Percentiles rank a stretch among this genome's conserved stretches.
Conservation (phyloP, 1,140 invertebrate genomes). For the Papilio polytes region DNA sequence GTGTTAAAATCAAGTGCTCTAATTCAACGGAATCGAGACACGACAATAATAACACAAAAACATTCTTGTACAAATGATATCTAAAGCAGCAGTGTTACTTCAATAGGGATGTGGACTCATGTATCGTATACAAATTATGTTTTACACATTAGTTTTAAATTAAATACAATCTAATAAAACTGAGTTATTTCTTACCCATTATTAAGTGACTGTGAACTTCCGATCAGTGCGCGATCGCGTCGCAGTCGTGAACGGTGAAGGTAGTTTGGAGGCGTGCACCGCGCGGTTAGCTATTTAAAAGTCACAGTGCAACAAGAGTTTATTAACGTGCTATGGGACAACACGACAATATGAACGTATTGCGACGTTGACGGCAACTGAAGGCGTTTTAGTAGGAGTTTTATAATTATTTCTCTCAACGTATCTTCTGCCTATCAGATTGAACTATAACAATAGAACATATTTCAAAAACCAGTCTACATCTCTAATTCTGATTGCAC, state of each 20-base stretch:
- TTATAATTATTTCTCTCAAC: too few species aligned
- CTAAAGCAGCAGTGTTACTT: not conserved
- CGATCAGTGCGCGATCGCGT: not conserved
- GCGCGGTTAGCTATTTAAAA: too few species aligned
- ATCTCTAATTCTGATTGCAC: too few species aligned
- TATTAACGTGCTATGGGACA: too few species aligned
- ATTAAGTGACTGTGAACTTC: not conserved
- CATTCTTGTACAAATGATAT: not conserved
- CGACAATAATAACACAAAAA: not conserved
- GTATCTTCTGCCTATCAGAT: too few species aligned
- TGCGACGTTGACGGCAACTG: too few species aligned
- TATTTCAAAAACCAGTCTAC: too few species aligned
- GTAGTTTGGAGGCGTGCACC: too few species aligned
- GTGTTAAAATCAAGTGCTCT: not conserved
- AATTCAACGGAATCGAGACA: not conserved
- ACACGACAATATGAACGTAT: too few species aligned
- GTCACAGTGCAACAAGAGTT: too few species aligned
- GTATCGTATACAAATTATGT: not conserved
- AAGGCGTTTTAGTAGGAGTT: too few species aligned
- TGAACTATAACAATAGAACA: too few species aligned
- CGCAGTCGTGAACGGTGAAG: not conserved
- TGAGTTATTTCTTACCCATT: not conserved
- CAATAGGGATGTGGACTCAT: not conserved
- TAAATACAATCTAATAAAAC: not conserved
- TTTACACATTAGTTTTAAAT: not conserved